Base-by-base conservation (phyloP, 2,888 invertebrate genomes). In the Drosophila pegasa region DNA sequence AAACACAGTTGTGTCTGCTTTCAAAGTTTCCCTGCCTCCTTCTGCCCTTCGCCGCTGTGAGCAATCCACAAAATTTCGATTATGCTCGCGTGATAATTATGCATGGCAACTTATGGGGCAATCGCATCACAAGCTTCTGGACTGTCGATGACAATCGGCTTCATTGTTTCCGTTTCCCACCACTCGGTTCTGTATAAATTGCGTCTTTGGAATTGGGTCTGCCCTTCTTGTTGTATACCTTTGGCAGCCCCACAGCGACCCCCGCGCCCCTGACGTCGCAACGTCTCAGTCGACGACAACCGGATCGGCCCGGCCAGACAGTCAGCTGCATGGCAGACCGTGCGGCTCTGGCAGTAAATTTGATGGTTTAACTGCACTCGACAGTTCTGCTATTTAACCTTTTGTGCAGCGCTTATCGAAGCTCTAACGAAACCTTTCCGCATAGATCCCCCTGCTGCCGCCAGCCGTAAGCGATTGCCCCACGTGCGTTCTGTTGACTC, bases 161-260 rank as follows among this genome's bases (percentile, higher is more conserved):
- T 89, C 90, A 90, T 90, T 90, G 90, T 90, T 88, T 88, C 80
- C 88, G 82, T 72, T 88, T 88, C 86, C 84, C 83, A 87, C 85
- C 81, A 78, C 75, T 77, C 79, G 59, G 64, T 52, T 69, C 70
- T 69, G 70, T 69, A 55, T 68, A 73, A 75, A 80, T 71, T 87
- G 79, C 87, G 88, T 88, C 89, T 83, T 84, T 75, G 52, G 27
- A 70, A 73, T 45, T 51, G 60, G 43, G 60, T 33, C 43, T 29
- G 25, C 20, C 29, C 58, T 47, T 25, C 35, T 35, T 35, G 29
- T 35, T 35, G 29, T 22, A 27, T 38, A n/a, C 55, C 27, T 52
- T 8, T 29, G 29, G 29, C 29, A 2, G 25, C 43, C 43, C 16
- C 25, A 25, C 25, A n/a, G 25, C 9, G 1, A n/a, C 10, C 38